Conservation (phyloP, 2,113 vertebrate species). For the Rhinoderma darwinii region DNA sequence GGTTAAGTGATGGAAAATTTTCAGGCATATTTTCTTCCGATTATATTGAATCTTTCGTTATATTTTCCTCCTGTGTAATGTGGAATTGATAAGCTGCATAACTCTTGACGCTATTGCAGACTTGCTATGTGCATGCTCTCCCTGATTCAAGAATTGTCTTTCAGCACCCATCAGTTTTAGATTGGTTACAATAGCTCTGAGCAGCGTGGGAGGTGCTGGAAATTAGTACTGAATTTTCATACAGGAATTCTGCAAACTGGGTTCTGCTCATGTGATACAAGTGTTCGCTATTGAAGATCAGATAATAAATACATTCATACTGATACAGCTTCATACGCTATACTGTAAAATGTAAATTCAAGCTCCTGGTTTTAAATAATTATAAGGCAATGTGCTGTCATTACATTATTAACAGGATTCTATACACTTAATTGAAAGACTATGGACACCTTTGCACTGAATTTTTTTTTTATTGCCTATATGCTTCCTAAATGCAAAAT, state of each 20-base stretch:
- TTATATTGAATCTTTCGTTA: conserved; percentile 52
- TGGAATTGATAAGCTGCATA: conserved; percentile 60
- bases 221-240: conserved; percentile 70
- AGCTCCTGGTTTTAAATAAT: not conserved
- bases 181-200: conserved; percentile 68
- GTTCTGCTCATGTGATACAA: conserved; percentile 56
- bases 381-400: not conserved
- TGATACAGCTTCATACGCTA: not conserved
- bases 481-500: too few relatives aligned
- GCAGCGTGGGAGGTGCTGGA: conserved; percentile 75
- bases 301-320: not conserved
- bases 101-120: conserved; percentile 58
- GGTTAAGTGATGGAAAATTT: conserved; percentile 68
- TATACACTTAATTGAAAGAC: not conserved
- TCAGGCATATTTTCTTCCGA: conserved; percentile 69
- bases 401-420: conserved; percentile 17
- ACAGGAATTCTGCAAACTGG: conserved; percentile 51
- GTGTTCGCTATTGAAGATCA: not conserved
- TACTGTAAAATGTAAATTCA: not conserved
- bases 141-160: conserved; percentile 62
- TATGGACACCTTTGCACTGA: too few relatives aligned
- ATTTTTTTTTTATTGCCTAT: too few relatives aligned
- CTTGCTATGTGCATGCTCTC: conserved; percentile 45
- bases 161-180: conserved; percentile 66
- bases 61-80: conserved; percentile 65